phyloP scores from a whole-genome alignment of 1,140 invertebrate genomes.

The Probaryconus sp. region DNA sequence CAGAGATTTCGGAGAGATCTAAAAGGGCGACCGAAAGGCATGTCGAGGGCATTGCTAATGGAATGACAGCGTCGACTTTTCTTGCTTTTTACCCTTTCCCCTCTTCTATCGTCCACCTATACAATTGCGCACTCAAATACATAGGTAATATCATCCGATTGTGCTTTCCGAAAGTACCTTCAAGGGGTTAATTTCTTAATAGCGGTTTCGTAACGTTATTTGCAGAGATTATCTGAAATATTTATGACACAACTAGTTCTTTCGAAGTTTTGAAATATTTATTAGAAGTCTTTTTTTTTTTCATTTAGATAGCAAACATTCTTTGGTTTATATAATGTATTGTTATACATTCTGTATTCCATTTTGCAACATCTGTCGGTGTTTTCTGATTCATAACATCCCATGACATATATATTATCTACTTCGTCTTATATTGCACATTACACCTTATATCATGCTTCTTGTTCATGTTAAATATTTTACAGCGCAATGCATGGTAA shows the following conservation, averaged over 20 bases:
- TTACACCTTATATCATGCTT: too few relatives aligned
- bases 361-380: slow-evolving; percentile 45
- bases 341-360: slow-evolving; percentile 36
- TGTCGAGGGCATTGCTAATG: slow-evolving; percentile 51
- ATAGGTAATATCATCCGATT: slow-evolving; percentile 4
- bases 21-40: slow-evolving; percentile 51
- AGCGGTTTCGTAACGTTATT: too few relatives aligned
- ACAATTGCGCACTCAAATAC: neutral
- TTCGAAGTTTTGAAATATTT: slow-evolving; percentile 33
- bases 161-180: too few relatives aligned
- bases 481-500: too few relatives aligned
- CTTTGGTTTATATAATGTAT: slow-evolving; percentile 27
- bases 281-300: slow-evolving; percentile 13
- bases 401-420: slow-evolving; percentile 23
- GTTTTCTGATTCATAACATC: slow-evolving; percentile 44
- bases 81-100: slow-evolving; percentile 27
- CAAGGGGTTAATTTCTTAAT: too few relatives aligned
- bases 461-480: too few relatives aligned
- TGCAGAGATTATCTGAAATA: too few relatives aligned
- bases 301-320: too few relatives aligned
- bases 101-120: slow-evolving; percentile 2
- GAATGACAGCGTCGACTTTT: slow-evolving; percentile 53
- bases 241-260: too few relatives aligned
- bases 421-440: slow-evolving; percentile 28
- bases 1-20: slow-evolving; percentile 36